Percentiles rank a stretch among this genome's conserved stretches.
phyloP scores from a whole-genome alignment of 2,797 vertebrate genomes.

The Glossophaga mutica region DNA sequence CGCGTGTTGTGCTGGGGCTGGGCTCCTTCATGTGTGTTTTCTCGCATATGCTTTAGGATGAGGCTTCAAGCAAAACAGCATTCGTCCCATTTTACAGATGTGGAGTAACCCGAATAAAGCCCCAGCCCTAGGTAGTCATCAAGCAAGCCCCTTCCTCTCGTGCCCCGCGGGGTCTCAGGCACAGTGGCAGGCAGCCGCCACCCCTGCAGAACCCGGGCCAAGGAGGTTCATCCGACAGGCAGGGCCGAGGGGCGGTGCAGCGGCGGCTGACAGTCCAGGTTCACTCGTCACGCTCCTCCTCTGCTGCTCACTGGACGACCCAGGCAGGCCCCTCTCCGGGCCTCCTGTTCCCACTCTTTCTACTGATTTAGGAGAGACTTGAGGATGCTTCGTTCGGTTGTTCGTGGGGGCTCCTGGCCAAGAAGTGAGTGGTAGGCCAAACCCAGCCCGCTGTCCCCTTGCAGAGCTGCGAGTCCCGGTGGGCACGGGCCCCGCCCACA shows the following conservation, averaged over 20 bases:
- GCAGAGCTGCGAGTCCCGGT: background rate
- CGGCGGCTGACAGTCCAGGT: fast-evolving
- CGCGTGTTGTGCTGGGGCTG: fast-evolving
- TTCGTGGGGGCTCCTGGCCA: background rate
- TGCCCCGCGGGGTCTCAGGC: no score
- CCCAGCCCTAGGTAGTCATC: no score
- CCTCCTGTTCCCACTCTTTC: background rate
- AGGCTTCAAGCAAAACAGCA: background rate
- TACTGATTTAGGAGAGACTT: background rate
- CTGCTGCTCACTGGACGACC: background rate
- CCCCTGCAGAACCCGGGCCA: fast-evolving
- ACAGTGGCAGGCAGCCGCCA: background rate
- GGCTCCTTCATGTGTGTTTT: fast-evolving
- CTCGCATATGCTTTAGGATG: background rate
- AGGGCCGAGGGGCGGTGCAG: fast-evolving
- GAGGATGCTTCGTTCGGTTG: background rate
- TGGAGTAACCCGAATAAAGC: background rate
- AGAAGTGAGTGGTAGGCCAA: background rate
- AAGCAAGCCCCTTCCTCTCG: no score
- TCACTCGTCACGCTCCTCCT: fast-evolving
- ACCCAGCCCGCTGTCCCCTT: fast-evolving
- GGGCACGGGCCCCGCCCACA: fast-evolving
- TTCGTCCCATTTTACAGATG: background rate
- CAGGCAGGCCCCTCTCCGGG: background rate
- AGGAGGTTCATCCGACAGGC: background rate